Evolutionary conservation across 2,888 invertebrate species (phyloP).

Genomic region (Myopa testacea): DNA sequence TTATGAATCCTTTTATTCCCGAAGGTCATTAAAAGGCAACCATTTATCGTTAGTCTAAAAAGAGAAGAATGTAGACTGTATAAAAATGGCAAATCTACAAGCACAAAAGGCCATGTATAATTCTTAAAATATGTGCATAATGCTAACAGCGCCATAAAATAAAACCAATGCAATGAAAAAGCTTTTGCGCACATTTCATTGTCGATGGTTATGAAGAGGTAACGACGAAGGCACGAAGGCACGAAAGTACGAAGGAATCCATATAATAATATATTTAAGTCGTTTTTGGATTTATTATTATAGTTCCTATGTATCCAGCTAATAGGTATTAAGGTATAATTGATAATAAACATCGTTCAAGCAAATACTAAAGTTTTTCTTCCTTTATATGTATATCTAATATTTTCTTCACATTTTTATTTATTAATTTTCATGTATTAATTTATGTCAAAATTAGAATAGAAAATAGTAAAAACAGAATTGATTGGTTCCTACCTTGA

Average conservation of each 20-base stretch:
- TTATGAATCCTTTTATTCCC: slow-evolving; percentile 20
- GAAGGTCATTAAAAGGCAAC: not conserved
- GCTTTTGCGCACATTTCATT: not conserved
- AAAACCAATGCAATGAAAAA: not conserved
- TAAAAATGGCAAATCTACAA: slow-evolving; percentile 2
- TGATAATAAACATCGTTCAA: too few relatives aligned
- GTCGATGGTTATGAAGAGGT: not conserved
- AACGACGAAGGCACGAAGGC: too few relatives aligned
- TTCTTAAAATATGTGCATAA: not conserved
- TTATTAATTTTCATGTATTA: too few relatives aligned
- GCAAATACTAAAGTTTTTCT: too few relatives aligned
- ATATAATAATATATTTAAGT: not conserved
- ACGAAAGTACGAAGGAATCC: not conserved
- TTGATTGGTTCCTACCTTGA: too few relatives aligned
- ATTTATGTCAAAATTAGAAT: too few relatives aligned
- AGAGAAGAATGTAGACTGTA: not conserved
- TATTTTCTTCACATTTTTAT: too few relatives aligned
- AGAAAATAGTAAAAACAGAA: too few relatives aligned
- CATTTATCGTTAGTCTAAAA: not conserved
- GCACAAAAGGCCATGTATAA: slow-evolving; percentile 1
- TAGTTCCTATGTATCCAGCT: too few relatives aligned
- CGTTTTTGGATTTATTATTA: too few relatives aligned
- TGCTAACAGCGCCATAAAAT: slow-evolving; percentile 11
- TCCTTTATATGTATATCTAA: too few relatives aligned
- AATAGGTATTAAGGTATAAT: too few relatives aligned